Conservation (phyloP, 2,113 vertebrate species). For the Pseudopipra pipra region DNA sequence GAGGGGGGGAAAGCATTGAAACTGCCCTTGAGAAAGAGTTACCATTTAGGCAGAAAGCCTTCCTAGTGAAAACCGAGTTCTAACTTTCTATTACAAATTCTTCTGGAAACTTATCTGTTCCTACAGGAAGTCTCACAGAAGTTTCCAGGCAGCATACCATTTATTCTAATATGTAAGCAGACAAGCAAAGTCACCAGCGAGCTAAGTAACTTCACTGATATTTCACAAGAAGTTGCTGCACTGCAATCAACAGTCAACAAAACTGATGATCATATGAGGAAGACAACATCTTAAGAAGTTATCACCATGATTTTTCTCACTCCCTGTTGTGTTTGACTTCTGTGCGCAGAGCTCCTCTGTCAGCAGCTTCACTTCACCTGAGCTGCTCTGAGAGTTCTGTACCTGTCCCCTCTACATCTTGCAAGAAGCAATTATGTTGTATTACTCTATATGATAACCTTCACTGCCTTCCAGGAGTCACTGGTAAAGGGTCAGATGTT, state of each 20-base stretch:
- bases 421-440: background rate
- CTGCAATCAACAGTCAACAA: background rate
- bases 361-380: background rate
- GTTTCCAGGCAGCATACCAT: background rate
- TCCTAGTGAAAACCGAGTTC: too few species aligned
- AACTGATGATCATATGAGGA: background rate
- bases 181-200: background rate
- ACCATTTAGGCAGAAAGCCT: too few species aligned
- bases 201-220: background rate
- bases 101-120: too few species aligned
- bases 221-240: background rate
- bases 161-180: background rate
- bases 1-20: too few species aligned
- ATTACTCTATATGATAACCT: background rate
- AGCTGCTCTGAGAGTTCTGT: background rate
- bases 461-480: rapidly evolving
- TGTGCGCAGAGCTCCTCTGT: background rate
- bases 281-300: background rate
- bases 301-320: background rate
- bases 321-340: background rate
- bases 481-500: background rate
- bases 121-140: background rate
- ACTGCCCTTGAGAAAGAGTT: too few species aligned
- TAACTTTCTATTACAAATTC: too few species aligned
- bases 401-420: background rate